Base-by-base conservation (phyloP, 2,113 vertebrate genomes). In the Corvus hawaiiensis region DNA sequence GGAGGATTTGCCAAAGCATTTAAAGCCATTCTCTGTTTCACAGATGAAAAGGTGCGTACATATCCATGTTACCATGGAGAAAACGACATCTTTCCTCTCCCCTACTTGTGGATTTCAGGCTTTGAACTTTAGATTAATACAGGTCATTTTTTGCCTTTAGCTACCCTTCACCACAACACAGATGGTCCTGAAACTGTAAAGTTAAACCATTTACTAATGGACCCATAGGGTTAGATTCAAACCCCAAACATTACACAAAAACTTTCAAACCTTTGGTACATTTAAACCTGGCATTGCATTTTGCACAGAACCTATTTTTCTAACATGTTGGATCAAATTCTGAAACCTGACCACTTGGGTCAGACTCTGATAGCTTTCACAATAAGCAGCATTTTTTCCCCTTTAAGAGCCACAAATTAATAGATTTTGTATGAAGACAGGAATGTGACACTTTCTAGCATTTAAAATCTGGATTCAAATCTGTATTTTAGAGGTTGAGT, bases 101-200 rank as follows among this genome's bases (percentile, higher is more conserved):
- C 59, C 72, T 91, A 84, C 82, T 86, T 80, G 79, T 0, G 8
- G 69, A 92, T 90, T 93, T 78, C 84, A 87, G 77, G 63, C 90
- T 93, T 95, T 96, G 90, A 96, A 91, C 79, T 93, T 80, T 67
- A 95, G 63, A 94, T 93, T 93, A 96, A 93, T 93, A 85, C 30
- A 94, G 85, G 92, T 80, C 43, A 88, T 74, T 85, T 95, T 94
- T 93, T 77, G 71, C 92, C 67, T 89, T 86, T 84, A 79, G 78
- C 51, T 89, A 55, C 51, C n/a, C 84, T 91, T 91, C 72, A 77
- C 64, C 85, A 92, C 72, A 93, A 95, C 76, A 95, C 83, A 94
- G 83, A 94, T 71, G 52, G 83, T 26, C 64, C 48, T 88, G 56
- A 80, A 93, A 69, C 41, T 28, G 68, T 71, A 90, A 95, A 95